phyloP scores from a whole-genome alignment of 2,888 invertebrate species.

The Notodonta dromedarius region DNA sequence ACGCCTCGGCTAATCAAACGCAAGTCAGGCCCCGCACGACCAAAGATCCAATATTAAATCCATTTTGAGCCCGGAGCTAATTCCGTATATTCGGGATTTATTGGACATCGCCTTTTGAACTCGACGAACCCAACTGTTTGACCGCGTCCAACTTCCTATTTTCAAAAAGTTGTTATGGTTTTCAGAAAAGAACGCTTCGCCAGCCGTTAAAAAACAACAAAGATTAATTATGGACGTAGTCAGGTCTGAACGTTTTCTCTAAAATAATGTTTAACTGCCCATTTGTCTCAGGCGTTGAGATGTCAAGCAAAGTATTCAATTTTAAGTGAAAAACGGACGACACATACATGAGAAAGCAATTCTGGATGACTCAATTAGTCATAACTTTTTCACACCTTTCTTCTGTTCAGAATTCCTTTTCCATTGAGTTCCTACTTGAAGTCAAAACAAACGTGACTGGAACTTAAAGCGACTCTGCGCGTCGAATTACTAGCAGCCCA shows the following conservation, averaged over 20 bases:
- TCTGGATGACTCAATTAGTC: slow-evolving; percentile 15
- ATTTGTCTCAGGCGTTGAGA: slow-evolving; percentile 21
- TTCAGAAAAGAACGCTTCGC: slow-evolving; percentile 21
- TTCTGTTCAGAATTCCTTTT: slow-evolving; percentile 10
- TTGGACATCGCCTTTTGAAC: slow-evolving; percentile 13
- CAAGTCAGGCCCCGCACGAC: not conserved
- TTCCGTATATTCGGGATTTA: slow-evolving; percentile 2
- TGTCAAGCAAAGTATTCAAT: slow-evolving; percentile 14
- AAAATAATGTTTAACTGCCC: slow-evolving; percentile 17
- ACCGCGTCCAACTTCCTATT: slow-evolving; percentile 22
- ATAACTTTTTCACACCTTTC: slow-evolving; percentile 11
- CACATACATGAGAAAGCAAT: slow-evolving; percentile 10
- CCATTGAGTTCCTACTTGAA: slow-evolving; percentile 7
- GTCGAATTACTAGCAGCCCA: not conserved
- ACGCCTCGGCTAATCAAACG: not conserved
- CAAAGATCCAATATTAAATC: slow-evolving; percentile 4
- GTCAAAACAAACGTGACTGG: slow-evolving; percentile 24
- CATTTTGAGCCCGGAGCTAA: slow-evolving; percentile 4
- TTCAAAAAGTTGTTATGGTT: slow-evolving; percentile 22
- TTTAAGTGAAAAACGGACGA: slow-evolving; percentile 8
- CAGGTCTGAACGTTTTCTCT: slow-evolving; percentile 17
- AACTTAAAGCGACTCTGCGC: slow-evolving; percentile 11
- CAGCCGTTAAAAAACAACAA: slow-evolving; percentile 24
- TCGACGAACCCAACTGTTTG: slow-evolving; percentile 13
- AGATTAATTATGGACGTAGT: slow-evolving; percentile 15